These are phyloP conservation scores for Hermaeophaga mercurialis DNA, from an alignment of 2,888 invertebrate genomes.

Conservation along the genomic window DNA sequence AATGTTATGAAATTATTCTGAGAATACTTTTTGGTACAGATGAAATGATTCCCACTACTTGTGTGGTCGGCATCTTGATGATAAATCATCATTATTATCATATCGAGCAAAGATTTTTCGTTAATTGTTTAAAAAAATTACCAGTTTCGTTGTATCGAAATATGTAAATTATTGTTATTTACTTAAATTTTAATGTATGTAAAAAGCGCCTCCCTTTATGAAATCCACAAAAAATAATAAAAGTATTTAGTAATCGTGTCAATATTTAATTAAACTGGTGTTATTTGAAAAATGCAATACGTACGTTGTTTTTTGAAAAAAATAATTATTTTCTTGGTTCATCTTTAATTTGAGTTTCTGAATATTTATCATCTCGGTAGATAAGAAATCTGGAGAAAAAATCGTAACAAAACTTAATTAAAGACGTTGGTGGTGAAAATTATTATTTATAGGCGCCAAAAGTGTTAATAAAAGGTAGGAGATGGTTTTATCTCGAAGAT, in stretches of 20 bases:
- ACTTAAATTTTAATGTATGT: no score
- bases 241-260: no score
- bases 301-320: no score
- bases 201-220: no score
- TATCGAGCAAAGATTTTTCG: not conserved
- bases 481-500: conserved; percentile 50
- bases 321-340: no score
- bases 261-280: no score
- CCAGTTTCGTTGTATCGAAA: no score
- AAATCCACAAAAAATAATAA: no score
- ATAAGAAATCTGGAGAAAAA: conserved; percentile 13
- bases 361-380: conserved; percentile 42
- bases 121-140: not conserved
- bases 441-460: conserved; percentile 51
- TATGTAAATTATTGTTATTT: no score
- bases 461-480: conserved; percentile 50
- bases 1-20: conserved; percentile 23
- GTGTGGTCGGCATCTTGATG: conserved; percentile 19
- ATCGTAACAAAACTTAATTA: conserved; percentile 29
- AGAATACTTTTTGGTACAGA: conserved; percentile 10
- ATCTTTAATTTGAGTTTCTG: no score
- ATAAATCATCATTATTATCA: conserved; percentile 15
- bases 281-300: no score
- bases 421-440: conserved; percentile 36
- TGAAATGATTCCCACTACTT: conserved; percentile 7